A percentile compares a stretch with the other conserved stretches of the same genome.
phyloP scores from a whole-genome alignment of 2,113 vertebrate genomes.

The Ophiodon elongatus region DNA sequence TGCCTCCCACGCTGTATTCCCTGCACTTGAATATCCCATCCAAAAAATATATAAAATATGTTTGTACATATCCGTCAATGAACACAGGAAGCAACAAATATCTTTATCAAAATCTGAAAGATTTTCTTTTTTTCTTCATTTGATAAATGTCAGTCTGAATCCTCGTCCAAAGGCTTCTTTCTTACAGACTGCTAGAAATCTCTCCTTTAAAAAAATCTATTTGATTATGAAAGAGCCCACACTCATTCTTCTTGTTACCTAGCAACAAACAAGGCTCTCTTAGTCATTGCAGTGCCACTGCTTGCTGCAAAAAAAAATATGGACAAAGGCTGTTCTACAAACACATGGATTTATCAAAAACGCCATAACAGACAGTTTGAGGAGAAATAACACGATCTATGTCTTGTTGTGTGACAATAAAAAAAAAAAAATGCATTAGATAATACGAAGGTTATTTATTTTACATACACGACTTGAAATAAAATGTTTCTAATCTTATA shows the following conservation, averaged over 20 bases:
- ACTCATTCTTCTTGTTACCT: conserved; percentile 88
- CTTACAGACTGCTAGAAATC: conserved; percentile 70
- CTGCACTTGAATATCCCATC: conserved; percentile 11
- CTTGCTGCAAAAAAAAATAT: conserved; percentile 63
- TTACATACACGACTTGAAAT: neutral
- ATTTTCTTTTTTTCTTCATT: conserved; percentile 26
- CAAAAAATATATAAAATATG: neutral
- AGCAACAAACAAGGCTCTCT: conserved; percentile 88
- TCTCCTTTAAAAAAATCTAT: conserved; percentile 75
- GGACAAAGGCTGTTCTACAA: conserved; percentile 67
- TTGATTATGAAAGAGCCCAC: conserved; percentile 85
- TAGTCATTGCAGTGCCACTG: conserved; percentile 81
- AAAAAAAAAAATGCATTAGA: conserved; percentile 5
- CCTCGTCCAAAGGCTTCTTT: conserved; percentile 49
- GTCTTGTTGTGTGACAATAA: neutral
- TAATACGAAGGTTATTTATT: neutral
- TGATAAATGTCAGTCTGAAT: conserved; percentile 52
- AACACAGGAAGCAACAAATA: neutral
- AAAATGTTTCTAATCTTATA: neutral
- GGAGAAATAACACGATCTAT: conserved; percentile 14
- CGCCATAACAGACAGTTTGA: conserved; percentile 9
- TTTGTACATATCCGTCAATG: conserved; percentile 1
- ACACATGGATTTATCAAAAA: conserved; percentile 44
- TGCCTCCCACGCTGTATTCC: conserved; percentile 13
- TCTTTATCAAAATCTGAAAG: conserved; percentile 29